phyloP scores from a whole-genome alignment of 2,888 invertebrate species.

The Thymelicus lineola region DNA sequence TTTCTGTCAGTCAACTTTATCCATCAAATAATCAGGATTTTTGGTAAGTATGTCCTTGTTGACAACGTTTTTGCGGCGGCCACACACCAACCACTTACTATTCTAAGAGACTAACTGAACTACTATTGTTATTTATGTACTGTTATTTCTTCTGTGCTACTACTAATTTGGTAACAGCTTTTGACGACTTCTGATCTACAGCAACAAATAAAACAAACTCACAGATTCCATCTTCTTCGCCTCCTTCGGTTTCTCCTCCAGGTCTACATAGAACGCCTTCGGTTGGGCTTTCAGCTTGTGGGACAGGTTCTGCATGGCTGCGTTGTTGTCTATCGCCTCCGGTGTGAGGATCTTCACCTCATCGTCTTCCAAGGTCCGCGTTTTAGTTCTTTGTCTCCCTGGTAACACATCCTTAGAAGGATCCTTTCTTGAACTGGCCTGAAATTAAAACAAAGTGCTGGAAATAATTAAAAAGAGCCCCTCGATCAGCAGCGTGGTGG shows the following conservation, averaged over 20 bases:
- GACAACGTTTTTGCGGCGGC: too few species aligned
- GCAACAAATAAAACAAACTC: neutral
- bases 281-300: constrained; percentile 65
- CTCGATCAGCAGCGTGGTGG: too few species aligned
- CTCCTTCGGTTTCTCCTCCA: constrained; percentile 52
- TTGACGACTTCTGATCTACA: too few species aligned
- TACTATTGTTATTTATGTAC: too few species aligned
- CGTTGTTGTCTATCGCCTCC: constrained; percentile 67
- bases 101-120: too few species aligned
- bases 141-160: too few species aligned
- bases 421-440: neutral
- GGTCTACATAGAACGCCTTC: constrained; percentile 72
- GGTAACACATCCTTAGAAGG: constrained; percentile 16
- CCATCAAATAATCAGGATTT: too few species aligned
- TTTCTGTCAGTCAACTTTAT: too few species aligned
- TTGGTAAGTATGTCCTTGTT: too few species aligned
- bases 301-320: constrained; percentile 66
- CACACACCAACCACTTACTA: too few species aligned
- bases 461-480: too few species aligned
- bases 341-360: constrained; percentile 72
- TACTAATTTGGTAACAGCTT: too few species aligned
- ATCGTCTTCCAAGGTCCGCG: constrained; percentile 73
- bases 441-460: neutral
- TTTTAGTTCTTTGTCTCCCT: constrained; percentile 65
- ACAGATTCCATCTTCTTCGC: neutral